These are phyloP conservation scores for Calidris pugnax DNA, from an alignment of 2,113 vertebrate genomes.

Conservation along the genomic window DNA sequence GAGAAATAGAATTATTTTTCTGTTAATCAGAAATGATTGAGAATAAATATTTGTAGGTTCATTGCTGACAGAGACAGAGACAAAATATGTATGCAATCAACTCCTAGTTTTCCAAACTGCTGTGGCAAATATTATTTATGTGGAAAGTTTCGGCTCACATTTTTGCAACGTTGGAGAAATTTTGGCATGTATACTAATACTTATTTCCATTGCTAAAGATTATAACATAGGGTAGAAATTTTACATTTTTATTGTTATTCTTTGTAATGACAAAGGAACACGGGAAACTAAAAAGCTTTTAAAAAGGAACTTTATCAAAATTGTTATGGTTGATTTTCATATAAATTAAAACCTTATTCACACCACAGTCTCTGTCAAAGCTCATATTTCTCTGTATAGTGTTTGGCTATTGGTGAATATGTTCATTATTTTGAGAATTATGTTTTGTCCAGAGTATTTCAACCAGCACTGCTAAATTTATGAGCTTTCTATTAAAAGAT, in stretches of 20 bases:
- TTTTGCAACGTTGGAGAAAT: background rate
- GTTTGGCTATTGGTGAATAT: background rate
- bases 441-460: background rate
- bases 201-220: background rate
- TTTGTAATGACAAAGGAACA: background rate
- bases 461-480: background rate
- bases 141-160: background rate
- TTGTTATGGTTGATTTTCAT: background rate
- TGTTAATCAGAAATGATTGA: background rate
- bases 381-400: background rate
- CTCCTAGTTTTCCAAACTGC: background rate
- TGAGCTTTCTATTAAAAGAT: background rate
- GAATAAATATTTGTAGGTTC: background rate
- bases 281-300: background rate
- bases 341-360: background rate
- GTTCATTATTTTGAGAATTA: background rate
- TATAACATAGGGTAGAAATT: background rate
- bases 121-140: background rate
- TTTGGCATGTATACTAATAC: background rate
- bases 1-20: background rate
- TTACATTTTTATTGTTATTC: background rate
- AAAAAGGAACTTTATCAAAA: background rate
- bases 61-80: background rate
- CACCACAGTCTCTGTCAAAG: background rate
- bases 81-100: background rate